These are phyloP conservation scores for Chloropsis hardwickii DNA, from an alignment of 2,113 vertebrate species.

Conservation along the genomic window DNA sequence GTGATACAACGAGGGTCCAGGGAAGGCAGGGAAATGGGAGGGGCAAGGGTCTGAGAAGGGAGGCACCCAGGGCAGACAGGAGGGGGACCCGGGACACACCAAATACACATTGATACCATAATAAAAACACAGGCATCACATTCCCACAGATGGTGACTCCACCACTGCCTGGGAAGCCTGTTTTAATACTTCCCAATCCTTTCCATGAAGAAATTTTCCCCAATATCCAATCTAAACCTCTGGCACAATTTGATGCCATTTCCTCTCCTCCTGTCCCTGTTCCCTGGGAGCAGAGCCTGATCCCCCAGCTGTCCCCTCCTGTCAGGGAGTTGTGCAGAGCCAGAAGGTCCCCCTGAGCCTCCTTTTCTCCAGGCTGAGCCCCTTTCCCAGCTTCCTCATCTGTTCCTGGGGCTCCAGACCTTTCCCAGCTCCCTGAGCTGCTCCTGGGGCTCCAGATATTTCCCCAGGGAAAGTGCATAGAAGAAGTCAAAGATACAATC, in stretches of 20 bases:
- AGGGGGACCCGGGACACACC: too few relatives aligned
- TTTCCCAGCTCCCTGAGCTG: neutral
- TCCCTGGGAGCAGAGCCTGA: neutral
- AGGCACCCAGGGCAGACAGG: too few relatives aligned
- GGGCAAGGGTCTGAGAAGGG: too few relatives aligned
- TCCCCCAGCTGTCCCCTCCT: neutral
- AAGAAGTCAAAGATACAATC: neutral
- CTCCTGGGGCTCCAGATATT: neutral
- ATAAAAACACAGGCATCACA: too few relatives aligned
- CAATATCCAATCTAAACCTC: neutral
- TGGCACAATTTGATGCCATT: neutral
- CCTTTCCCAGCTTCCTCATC: neutral
- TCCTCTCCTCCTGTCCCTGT: neutral
- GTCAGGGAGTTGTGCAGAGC: neutral
- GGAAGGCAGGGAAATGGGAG: too few relatives aligned
- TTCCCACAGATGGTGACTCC: too few relatives aligned
- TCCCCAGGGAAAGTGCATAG: neutral
- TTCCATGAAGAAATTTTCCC: neutral
- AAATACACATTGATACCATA: too few relatives aligned
- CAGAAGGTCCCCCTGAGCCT: neutral
- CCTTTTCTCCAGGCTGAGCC: neutral
- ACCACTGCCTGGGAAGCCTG: neutral
- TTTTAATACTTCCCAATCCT: neutral
- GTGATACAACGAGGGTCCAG: too few relatives aligned
- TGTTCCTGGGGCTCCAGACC: fast-evolving